Evolutionary conservation across 1,140 invertebrate species (phyloP), one percentile per base, ranked within the genome.

Genomic region (Magallana angulata): DNA sequence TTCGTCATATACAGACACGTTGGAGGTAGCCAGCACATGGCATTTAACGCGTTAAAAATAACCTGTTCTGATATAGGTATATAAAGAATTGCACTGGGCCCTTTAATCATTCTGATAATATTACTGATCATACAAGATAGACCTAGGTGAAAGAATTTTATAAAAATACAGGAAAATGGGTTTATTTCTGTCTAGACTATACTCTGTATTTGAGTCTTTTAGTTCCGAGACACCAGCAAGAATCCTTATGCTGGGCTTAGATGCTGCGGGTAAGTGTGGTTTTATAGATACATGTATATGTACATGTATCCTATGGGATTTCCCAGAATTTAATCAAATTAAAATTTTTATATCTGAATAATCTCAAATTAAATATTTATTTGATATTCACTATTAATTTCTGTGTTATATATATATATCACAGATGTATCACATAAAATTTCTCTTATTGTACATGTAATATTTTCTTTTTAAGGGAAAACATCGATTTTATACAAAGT

Each of bases 401-500:
- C 18, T 64, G 36, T 48, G 24, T 24, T 24, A 24, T 48, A 48
- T 48, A 36, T 36, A 48, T 48, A 48, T 48, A 48, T 4, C 36
- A 48, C 36, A 48, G 36, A 48, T 48, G 2, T 48, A 4, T 48
- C 2, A 48, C 2, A 48, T 48, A 48, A 48, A 48, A 48, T 5
- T 0, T 0, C 36, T 48, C 36, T 48, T 48, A 48, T 48, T 48
- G 36, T 24, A 24, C 24, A 24, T 24, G 24, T 48, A 48, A 82
- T 16, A 0, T 85, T 60, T 48, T 96, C 99, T 85, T 56, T 88
- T 82, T 1, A 84, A 92, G 92, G 93, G 9, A 94, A 94, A 84
- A 93, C 93, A 24, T 99, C 98, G 96, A 99, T 99, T 96, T 96
- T 99, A 96, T 99, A 99, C 96, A 99, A 99, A 97, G 96, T 99